A percentile compares a stretch with the other conserved stretches of the same genome.
These are phyloP conservation scores for Shinisaurus crocodilurus DNA, from an alignment of 2,113 vertebrate genomes.

Conservation along the genomic window DNA sequence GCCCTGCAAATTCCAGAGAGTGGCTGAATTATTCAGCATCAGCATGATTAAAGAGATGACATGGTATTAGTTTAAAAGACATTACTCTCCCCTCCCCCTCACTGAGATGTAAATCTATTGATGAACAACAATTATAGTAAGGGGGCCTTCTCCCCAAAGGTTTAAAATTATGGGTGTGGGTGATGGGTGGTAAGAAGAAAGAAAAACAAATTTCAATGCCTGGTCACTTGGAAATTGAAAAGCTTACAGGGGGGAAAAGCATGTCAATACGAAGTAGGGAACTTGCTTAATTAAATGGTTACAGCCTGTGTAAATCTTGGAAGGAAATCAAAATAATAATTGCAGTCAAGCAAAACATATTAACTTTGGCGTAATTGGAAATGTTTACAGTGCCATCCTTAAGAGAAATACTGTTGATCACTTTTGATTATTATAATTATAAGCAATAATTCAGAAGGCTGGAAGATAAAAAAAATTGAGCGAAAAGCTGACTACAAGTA, in stretches of 20 bases:
- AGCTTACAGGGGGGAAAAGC: slow-evolving; percentile 42
- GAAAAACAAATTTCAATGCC: slow-evolving; percentile 65
- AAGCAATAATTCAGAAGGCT: slow-evolving; percentile 28
- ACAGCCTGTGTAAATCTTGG: slow-evolving; percentile 52
- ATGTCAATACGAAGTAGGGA: slow-evolving; percentile 21
- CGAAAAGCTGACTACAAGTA: slow-evolving; percentile 8
- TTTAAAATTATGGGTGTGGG: slow-evolving; percentile 45
- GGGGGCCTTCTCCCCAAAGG: slow-evolving; percentile 16
- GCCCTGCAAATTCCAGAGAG: slow-evolving; percentile 71
- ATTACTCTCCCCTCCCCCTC: slow-evolving; percentile 40
- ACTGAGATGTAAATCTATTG: slow-evolving; percentile 76
- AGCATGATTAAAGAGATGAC: slow-evolving; percentile 82
- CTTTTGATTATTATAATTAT: slow-evolving; percentile 26
- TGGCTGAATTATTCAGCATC: slow-evolving; percentile 82
- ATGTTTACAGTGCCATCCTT: slow-evolving; percentile 53
- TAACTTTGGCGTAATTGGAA: slow-evolving; percentile 33
- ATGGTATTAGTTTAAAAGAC: slow-evolving; percentile 80
- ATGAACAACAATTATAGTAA: slow-evolving; percentile 55
- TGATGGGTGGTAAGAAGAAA: not conserved
- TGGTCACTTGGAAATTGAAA: slow-evolving; percentile 64
- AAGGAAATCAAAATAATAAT: slow-evolving; percentile 59
- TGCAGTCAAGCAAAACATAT: slow-evolving; percentile 31
- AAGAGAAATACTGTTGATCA: slow-evolving; percentile 40
- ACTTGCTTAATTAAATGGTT: slow-evolving; percentile 44
- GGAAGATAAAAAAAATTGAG: slow-evolving; percentile 8